Conservation (phyloP, 2,113 vertebrate genomes). For the Ciconia boyciana region DNA sequence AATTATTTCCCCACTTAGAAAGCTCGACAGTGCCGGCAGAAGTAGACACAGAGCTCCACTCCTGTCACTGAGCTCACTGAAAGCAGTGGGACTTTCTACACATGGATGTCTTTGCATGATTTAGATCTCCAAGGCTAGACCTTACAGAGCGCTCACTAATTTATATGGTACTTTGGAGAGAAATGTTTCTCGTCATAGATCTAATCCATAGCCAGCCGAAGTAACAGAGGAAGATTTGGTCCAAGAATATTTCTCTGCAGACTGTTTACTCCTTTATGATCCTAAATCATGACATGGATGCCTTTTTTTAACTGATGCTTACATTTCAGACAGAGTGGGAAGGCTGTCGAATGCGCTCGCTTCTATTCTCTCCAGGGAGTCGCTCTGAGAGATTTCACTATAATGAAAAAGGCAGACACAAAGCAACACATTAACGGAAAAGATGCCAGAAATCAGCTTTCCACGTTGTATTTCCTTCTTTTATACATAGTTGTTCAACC, state of each 20-base stretch:
- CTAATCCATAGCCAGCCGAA: conserved; percentile 34
- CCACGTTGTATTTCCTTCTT: not conserved
- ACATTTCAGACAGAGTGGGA: conserved; percentile 86
- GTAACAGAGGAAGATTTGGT: not conserved
- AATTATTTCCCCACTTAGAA: not conserved
- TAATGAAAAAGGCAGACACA: conserved; percentile 39
- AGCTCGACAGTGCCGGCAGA: not conserved
- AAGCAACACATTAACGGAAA: not conserved
- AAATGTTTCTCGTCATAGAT: conserved; percentile 39
- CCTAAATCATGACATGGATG: not conserved
- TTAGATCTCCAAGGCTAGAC: not conserved
- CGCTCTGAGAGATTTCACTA: conserved; percentile 89
- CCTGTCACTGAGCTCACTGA: not conserved
- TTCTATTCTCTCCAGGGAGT: conserved; percentile 82
- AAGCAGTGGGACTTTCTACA: not conserved
- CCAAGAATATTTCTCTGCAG: not conserved
- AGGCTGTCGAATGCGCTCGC: conserved; percentile 84
- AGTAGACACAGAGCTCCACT: not conserved
- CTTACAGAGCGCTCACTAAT: not conserved
- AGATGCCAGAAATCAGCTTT: not conserved
- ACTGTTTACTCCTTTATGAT: not conserved
- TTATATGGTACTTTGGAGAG: not conserved
- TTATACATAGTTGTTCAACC: not conserved
- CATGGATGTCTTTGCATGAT: not conserved
- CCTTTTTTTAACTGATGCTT: conserved; percentile 67